Base-by-base conservation (phyloP, 2,113 vertebrate genomes). In the Illadopsis cleaveri region DNA sequence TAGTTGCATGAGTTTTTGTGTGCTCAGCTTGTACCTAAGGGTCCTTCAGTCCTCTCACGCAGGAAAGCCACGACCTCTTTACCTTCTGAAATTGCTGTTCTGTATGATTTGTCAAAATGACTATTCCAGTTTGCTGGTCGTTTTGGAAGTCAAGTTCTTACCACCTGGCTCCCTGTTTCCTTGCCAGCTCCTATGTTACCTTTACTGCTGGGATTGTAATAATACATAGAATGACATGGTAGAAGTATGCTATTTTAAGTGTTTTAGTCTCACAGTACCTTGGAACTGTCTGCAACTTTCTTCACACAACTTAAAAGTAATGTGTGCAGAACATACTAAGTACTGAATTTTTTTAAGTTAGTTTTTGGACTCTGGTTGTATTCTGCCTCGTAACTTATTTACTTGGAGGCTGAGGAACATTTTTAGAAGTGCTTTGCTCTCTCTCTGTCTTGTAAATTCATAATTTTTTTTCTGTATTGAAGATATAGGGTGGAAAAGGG, bases 171-270 rank as follows among this genome's bases (percentile, higher is more conserved):
- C 33, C 28, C 30, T 65, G 2, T 85, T 77, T 87, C 64, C n/a
- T 72, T 86, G 17, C 21, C 35, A 62, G 27, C 15, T 62, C 6
- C 35, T 47, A 0, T 6, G 19, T 93, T 94, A 37, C 58, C 33
- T 88, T 79, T 82, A 37, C 23, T 73, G 45, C 60, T 94, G 37
- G 68, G 45, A 33, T 82, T 86, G 80, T 82, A 90, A 62, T 93
- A 84, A 75, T 83, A 84, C 51, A 35, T 90, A 82, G 90, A 90
- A 47, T 61, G 80, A 89, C 91, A 62, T 12, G 45, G 38, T 25
- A 57, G 83, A 90, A 91, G 61, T 81, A 83, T 68, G 56, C 80
- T 82, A 2, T 88, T 97, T 96, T 73, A 96, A 95, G 77, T 97
- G 94, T 91, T 97, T 56, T 71, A 72, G 37, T 95, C 25, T 95